Conservation (phyloP, 1,140 invertebrate genomes). For the Lepidurus apus region DNA sequence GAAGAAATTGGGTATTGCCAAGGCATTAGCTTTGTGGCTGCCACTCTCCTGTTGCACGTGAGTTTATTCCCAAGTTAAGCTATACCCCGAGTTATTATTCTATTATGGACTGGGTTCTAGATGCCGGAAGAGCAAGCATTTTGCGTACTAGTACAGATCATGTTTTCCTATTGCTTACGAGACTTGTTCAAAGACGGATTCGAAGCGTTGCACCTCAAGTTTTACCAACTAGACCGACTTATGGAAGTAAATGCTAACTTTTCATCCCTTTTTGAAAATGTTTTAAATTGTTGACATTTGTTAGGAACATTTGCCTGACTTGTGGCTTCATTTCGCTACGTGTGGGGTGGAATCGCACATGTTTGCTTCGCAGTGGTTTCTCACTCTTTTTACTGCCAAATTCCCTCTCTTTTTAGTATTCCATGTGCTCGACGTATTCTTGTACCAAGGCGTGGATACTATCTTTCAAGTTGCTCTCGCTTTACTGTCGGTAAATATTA, state of each 20-base stretch:
- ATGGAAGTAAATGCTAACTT: slow-evolving; percentile 63
- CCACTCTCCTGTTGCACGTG: slow-evolving; percentile 30
- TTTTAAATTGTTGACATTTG: slow-evolving; percentile 38
- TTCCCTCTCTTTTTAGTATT: slow-evolving; percentile 97
- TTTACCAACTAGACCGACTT: slow-evolving; percentile 93
- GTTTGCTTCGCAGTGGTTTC: slow-evolving; percentile 99
- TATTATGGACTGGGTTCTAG: slow-evolving; percentile 48
- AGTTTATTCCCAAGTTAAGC: slow-evolving; percentile 21
- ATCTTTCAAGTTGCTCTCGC: slow-evolving; percentile 90
- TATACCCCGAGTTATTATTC: neutral
- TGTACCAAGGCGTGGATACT: slow-evolving; percentile 87
- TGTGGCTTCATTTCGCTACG: slow-evolving; percentile 84
- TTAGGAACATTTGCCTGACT: slow-evolving; percentile 81
- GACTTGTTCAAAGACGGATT: slow-evolving; percentile 92
- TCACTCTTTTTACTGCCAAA: slow-evolving; percentile 95
- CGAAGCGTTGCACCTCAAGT: slow-evolving; percentile 86
- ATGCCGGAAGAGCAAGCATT: slow-evolving; percentile 99
- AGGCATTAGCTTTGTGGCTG: slow-evolving; percentile 45
- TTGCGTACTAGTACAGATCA: slow-evolving; percentile 89
- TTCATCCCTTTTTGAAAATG: neutral
- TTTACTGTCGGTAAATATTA: slow-evolving; percentile 67
- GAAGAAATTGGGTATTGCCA: slow-evolving; percentile 98
- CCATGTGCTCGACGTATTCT: slow-evolving; percentile 92
- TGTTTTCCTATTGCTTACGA: slow-evolving; percentile 92
- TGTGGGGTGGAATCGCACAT: slow-evolving; percentile 95